Conservation (phyloP, 2,797 vertebrate species). For the Microcaecilia unicolor region DNA sequence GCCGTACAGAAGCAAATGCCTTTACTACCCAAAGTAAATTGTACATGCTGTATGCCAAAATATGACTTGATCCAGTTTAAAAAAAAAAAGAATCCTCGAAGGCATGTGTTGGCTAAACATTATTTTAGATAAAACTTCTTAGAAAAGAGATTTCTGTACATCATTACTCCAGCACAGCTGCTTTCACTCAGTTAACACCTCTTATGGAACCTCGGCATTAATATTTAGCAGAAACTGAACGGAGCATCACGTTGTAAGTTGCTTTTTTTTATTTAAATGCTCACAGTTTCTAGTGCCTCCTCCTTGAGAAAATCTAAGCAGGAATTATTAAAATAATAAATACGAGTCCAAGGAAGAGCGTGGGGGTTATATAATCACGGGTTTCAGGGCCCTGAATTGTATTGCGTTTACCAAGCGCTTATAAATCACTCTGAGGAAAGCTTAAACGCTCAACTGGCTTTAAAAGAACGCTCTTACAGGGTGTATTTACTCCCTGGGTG, state of each 20-base stretch:
- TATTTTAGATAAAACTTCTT: background rate
- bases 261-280: background rate
- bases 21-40: background rate
- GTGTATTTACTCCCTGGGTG: background rate
- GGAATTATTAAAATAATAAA: constrained; percentile 14
- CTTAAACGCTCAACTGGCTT: too few species aligned
- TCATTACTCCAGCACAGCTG: too few species aligned
- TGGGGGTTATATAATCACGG: constrained; percentile 3
- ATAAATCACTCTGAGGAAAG: too few species aligned
- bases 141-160: background rate
- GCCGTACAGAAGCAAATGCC: background rate
- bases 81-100: background rate
- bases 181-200: background rate
- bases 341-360: constrained; percentile 11
- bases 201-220: background rate
- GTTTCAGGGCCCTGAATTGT: background rate
- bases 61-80: background rate
- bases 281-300: background rate
- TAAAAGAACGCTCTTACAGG: background rate
- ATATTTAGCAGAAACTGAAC: too few species aligned
- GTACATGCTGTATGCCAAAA: background rate
- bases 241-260: too few species aligned
- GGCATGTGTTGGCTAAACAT: background rate
- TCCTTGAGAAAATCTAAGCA: constrained; percentile 4
- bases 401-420: background rate